Evolutionary conservation across 2,888 invertebrate species (phyloP).

Genomic region (Hemithea aestivaria): DNA sequence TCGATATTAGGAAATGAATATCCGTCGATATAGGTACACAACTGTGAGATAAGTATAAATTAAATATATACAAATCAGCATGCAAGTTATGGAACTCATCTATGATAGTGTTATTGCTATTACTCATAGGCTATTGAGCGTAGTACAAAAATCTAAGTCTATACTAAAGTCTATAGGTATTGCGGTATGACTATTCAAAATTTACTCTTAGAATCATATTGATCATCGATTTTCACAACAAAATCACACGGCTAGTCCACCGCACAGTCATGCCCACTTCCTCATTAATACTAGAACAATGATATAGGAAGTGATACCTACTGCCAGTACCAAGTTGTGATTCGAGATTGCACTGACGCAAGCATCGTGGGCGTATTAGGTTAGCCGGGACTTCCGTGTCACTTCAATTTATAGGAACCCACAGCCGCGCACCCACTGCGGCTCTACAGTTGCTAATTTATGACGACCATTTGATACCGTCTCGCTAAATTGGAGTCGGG

Average conservation of each 20-base stretch:
- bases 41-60: no score
- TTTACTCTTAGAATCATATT: no score
- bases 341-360: constrained; percentile 45
- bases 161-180: no score
- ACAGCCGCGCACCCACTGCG: constrained; percentile 31
- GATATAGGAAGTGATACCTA: constrained; percentile 46
- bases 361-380: constrained; percentile 40
- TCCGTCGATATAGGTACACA: no score
- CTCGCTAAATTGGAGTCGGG: constrained; percentile 17
- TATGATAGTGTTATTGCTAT: no score
- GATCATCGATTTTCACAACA: background rate
- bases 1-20: no score
- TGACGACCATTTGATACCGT: constrained; percentile 29
- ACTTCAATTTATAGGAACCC: constrained; percentile 27
- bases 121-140: no score
- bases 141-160: no score
- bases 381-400: constrained; percentile 43
- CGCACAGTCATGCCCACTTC: constrained; percentile 20
- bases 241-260: constrained; percentile 8
- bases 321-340: constrained; percentile 19
- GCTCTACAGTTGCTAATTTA: constrained; percentile 40
- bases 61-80: no score
- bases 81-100: no score
- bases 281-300: constrained; percentile 21
- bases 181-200: no score